Percentiles rank a stretch among this genome's conserved stretches.
phyloP scores from a whole-genome alignment of 2,888 invertebrate species.

The Euproctis similis region DNA sequence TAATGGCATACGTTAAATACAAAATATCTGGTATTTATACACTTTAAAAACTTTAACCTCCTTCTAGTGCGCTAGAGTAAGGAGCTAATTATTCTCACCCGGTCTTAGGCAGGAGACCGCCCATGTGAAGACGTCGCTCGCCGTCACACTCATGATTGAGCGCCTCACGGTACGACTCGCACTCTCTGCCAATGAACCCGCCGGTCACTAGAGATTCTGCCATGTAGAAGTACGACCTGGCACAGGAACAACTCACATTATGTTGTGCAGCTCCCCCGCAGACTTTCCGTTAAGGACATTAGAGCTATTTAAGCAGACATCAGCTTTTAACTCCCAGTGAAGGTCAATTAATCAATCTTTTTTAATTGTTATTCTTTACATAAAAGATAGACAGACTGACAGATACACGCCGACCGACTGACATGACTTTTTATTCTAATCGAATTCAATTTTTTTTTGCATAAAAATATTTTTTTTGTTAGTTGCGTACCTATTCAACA shows the following conservation, averaged over 20 bases:
- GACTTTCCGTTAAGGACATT: neutral
- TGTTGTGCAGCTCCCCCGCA: neutral
- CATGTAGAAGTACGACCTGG: constrained; percentile 15
- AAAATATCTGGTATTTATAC: too few relatives aligned
- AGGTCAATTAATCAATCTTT: neutral
- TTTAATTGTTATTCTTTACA: too few relatives aligned
- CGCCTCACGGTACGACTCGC: constrained; percentile 1
- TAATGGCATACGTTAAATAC: too few relatives aligned
- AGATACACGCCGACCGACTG: neutral
- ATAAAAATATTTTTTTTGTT: too few relatives aligned
- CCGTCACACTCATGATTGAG: constrained; percentile 1
- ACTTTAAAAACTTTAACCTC: too few relatives aligned
- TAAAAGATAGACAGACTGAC: neutral
- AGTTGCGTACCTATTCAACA: neutral
- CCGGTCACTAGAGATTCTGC: constrained; percentile 11
- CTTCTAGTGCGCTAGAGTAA: too few relatives aligned
- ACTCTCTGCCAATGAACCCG: constrained; percentile 9
- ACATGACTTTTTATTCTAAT: too few relatives aligned
- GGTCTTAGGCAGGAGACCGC: constrained; percentile 12
- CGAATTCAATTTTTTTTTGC: neutral
- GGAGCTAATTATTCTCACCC: constrained; percentile 14
- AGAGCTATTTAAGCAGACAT: neutral
- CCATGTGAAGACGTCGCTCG: constrained; percentile 3
- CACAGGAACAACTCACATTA: neutral
- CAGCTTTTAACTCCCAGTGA: neutral